Evolutionary conservation across 2,797 vertebrate genomes (phyloP).

Genomic region (Borostomias antarcticus): DNA sequence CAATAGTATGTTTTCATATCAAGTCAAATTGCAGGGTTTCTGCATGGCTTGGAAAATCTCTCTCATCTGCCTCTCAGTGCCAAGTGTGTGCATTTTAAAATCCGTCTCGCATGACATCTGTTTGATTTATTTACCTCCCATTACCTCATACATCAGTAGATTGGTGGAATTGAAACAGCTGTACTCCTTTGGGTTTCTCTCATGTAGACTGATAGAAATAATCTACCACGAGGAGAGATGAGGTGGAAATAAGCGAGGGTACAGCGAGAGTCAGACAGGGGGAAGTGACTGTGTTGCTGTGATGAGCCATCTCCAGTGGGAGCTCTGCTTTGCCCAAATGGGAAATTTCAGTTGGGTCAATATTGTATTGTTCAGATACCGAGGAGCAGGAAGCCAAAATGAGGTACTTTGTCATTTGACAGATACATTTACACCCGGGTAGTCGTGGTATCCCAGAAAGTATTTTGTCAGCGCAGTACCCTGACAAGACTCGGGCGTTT

Average conservation of each 20-base stretch:
- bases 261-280: slow-evolving; percentile 14
- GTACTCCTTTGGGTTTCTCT: slow-evolving; percentile 60
- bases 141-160: slow-evolving; percentile 40
- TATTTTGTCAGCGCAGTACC: slow-evolving; percentile 6
- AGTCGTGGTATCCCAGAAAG: slow-evolving; percentile 34
- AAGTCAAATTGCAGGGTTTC: slow-evolving; percentile 69
- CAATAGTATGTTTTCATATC: slow-evolving; percentile 54
- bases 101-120: slow-evolving; percentile 39
- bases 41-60: slow-evolving; percentile 1
- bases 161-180: slow-evolving; percentile 61
- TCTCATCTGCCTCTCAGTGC: slow-evolving; percentile 11
- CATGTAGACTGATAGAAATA: slow-evolving; percentile 32
- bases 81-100: not conserved
- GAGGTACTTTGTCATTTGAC: slow-evolving; percentile 46
- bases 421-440: slow-evolving; percentile 55
- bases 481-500: slow-evolving; percentile 45
- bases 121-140: slow-evolving; percentile 47
- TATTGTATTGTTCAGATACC: slow-evolving; percentile 49
- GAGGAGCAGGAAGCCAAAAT: slow-evolving; percentile 10
- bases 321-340: slow-evolving; percentile 34
- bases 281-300: slow-evolving; percentile 12
- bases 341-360: slow-evolving; percentile 46
- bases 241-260: not conserved
- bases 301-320: slow-evolving; percentile 20
- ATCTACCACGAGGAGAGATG: slow-evolving; percentile 18